Evolutionary conservation across 2,888 invertebrate species (phyloP).

Genomic region (Drosophila multiciliata): DNA sequence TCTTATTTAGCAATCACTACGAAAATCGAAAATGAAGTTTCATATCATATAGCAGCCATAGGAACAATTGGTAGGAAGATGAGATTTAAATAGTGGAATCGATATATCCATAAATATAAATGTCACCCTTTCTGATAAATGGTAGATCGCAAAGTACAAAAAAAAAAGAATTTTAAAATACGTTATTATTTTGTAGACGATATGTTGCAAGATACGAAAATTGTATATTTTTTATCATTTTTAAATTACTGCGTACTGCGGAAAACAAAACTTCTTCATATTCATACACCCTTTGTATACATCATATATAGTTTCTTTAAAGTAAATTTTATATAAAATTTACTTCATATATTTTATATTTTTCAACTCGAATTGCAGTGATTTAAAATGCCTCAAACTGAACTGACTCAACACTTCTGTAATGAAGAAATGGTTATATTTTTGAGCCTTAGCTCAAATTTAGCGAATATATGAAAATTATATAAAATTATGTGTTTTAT

Average conservation of each 20-base stretch:
- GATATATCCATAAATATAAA: neutral
- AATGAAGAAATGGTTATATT: neutral
- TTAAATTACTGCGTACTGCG: neutral
- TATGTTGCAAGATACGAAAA: neutral
- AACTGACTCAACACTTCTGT: neutral
- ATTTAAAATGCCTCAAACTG: neutral
- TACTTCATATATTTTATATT: neutral
- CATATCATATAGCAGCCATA: neutral
- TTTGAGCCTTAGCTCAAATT: neutral
- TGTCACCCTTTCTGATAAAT: neutral
- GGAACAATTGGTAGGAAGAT: neutral
- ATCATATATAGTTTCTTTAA: neutral
- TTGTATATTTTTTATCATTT: neutral
- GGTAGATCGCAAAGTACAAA: neutral
- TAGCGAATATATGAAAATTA: neutral
- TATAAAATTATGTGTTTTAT: too few species aligned
- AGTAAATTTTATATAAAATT: neutral
- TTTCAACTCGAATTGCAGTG: neutral
- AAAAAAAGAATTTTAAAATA: neutral
- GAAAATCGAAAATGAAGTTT: neutral
- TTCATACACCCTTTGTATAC: neutral
- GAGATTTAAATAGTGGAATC: neutral
- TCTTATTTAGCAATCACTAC: neutral
- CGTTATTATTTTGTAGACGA: neutral
- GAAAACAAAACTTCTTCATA: neutral